Evolutionary conservation across 2,797 vertebrate species (phyloP).

Genomic region (Pantherophis vulpinus): DNA sequence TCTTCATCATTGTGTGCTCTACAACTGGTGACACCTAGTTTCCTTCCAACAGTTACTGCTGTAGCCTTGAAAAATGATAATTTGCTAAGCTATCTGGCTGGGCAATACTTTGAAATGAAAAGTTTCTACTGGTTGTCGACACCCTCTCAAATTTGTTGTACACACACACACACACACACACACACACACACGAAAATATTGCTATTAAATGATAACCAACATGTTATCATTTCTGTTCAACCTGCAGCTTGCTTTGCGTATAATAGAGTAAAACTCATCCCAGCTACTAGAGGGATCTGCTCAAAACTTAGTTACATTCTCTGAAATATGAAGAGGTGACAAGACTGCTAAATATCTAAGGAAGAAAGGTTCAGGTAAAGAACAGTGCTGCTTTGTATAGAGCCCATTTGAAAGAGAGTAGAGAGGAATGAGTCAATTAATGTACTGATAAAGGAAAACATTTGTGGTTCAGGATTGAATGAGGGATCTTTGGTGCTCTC

Average conservation of each 20-base stretch:
- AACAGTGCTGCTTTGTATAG: background rate
- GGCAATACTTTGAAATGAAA: background rate
- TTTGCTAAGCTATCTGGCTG: background rate
- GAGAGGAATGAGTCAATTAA: background rate
- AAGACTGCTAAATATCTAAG: background rate
- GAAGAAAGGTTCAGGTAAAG: background rate
- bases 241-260: background rate
- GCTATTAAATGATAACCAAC: background rate
- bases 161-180: no score
- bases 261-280: background rate
- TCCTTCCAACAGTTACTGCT: background rate
- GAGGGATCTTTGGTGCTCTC: background rate
- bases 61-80: background rate
- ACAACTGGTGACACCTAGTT: background rate
- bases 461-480: background rate
- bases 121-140: background rate
- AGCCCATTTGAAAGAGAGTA: background rate
- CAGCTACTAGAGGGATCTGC: background rate
- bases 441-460: background rate
- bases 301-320: background rate
- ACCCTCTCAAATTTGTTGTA: background rate
- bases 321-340: background rate
- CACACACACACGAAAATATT: background rate
- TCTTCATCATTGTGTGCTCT: constrained; percentile 5
- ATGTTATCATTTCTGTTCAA: constrained; percentile 24